Evolutionary conservation across 2,797 vertebrate species (phyloP), one percentile per base, ranked within the genome.

Genomic region (Psittacula derbiana): DNA sequence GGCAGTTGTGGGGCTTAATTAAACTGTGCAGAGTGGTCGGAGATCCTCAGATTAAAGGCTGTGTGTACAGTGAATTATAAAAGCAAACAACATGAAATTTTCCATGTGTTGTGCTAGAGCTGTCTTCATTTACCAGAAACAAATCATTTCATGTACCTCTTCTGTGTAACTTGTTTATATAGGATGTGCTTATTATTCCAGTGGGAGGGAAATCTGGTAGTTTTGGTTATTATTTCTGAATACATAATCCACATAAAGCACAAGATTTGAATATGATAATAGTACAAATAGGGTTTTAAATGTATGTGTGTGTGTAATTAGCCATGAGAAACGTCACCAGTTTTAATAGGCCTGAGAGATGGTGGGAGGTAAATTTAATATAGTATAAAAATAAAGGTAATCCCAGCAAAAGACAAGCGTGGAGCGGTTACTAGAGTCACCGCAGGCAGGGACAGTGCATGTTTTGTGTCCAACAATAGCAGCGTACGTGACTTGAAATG

Each of bases 401-500:
- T 93, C 85, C 86, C 75, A 69, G 92, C 84, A 81, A 95, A 97
- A 95, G 91, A 87, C 91, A 78, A 93, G 86, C 33, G 0, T 55
- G 69, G 81, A 85, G 70, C 60, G 6, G 90, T 88, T 57, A 67
- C 93, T 74, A 38, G 94, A 97, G 94, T 89, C 94, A 85, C 86
- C 9, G 4, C 78, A 69, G 92, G 88, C 92, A 94, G 81, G 74
- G 92, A 78, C 74, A 84, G 93, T 65, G 31, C 53, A 28, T 46
- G 87, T 93, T 96, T 91, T 93, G 92, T 86, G 86, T 93, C 95
- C 95, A 88, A 96, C 97, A 96, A 95, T 88, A 96, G 96, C 95
- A 85, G 94, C 10, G 25, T 93, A 87, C 85, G 85, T 87, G 97
- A 96, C 94, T 95, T 64, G 90, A 95, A 94, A 95, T 58, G 62